Conservation (phyloP, 2,113 vertebrate genomes). For the Siniperca chuatsi region DNA sequence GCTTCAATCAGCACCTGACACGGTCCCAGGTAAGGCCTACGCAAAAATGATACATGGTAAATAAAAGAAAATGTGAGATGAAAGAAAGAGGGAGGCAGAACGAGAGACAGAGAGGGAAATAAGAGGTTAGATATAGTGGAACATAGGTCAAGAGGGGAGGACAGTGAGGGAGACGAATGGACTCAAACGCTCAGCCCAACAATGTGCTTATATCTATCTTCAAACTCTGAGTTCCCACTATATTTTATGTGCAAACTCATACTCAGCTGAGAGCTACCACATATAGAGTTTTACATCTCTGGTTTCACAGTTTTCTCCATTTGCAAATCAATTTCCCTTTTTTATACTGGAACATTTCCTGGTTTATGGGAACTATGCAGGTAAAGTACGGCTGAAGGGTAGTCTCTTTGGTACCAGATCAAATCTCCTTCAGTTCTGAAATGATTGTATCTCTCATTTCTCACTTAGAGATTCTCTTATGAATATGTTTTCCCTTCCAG, state of each 20-base stretch:
- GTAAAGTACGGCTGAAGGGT: slow-evolving; percentile 55
- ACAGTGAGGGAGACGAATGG: neutral
- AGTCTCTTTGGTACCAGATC: slow-evolving; percentile 19
- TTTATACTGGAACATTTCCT: slow-evolving; percentile 53
- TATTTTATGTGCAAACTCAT: slow-evolving; percentile 36
- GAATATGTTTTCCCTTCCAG: slow-evolving; percentile 26
- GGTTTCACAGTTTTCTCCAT: slow-evolving; percentile 46
- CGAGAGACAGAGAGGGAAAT: neutral
- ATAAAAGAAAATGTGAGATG: slow-evolving; percentile 38
- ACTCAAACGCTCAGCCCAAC: slow-evolving; percentile 20
- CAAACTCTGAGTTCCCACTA: slow-evolving; percentile 17
- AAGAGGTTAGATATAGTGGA: slow-evolving; percentile 7
- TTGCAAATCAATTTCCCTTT: slow-evolving; percentile 54
- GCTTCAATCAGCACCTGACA: slow-evolving; percentile 62
- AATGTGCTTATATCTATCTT: slow-evolving; percentile 19
- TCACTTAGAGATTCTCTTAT: slow-evolving; percentile 23
- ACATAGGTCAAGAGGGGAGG: slow-evolving; percentile 32
- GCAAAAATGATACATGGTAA: slow-evolving; percentile 44
- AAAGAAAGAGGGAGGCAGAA: slow-evolving; percentile 28
- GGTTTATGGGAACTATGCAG: slow-evolving; percentile 61
- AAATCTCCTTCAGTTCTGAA: slow-evolving; percentile 44
- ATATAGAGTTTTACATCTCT: slow-evolving; percentile 8
- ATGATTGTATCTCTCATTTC: slow-evolving; percentile 7
- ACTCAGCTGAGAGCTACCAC: slow-evolving; percentile 17
- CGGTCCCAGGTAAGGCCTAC: neutral